These are phyloP conservation scores for Metallyticus violacea DNA, from an alignment of 2,888 invertebrate genomes.

Conservation along the genomic window DNA sequence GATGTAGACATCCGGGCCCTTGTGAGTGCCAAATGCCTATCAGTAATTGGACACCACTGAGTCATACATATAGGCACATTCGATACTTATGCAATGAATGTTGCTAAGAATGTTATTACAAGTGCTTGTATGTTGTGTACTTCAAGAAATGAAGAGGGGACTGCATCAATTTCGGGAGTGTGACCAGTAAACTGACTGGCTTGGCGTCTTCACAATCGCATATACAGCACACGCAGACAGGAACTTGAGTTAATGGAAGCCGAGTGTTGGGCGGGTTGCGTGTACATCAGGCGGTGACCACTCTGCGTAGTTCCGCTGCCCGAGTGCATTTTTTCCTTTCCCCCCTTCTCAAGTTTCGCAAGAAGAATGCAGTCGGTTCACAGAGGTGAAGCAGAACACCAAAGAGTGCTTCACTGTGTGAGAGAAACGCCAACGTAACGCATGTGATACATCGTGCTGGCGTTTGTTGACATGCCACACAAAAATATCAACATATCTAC, in stretches of 20 bases:
- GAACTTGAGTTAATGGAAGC: not conserved
- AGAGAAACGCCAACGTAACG: too few species aligned
- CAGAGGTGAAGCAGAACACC: not conserved
- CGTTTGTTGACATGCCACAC: too few species aligned
- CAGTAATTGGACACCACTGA: too few species aligned
- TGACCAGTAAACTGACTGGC: too few species aligned
- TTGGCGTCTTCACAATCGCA: too few species aligned
- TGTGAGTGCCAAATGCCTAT: too few species aligned
- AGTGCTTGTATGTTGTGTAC: not conserved
- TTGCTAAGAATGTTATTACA: too few species aligned
- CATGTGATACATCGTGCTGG: too few species aligned
- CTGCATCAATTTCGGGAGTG: not conserved
- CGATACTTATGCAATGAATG: too few species aligned
- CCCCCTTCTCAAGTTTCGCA: not conserved
- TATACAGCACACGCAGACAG: not conserved
- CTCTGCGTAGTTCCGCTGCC: not conserved
- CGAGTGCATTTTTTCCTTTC: not conserved
- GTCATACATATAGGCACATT: too few species aligned
- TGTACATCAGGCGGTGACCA: not conserved
- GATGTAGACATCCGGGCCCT: too few species aligned
- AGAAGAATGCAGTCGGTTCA: not conserved
- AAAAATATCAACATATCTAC: too few species aligned
- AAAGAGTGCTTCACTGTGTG: not conserved
- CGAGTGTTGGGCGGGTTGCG: not conserved
- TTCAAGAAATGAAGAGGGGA: not conserved